phyloP scores from a whole-genome alignment of 2,113 vertebrate species.

The Onychorhynchus coronatus region DNA sequence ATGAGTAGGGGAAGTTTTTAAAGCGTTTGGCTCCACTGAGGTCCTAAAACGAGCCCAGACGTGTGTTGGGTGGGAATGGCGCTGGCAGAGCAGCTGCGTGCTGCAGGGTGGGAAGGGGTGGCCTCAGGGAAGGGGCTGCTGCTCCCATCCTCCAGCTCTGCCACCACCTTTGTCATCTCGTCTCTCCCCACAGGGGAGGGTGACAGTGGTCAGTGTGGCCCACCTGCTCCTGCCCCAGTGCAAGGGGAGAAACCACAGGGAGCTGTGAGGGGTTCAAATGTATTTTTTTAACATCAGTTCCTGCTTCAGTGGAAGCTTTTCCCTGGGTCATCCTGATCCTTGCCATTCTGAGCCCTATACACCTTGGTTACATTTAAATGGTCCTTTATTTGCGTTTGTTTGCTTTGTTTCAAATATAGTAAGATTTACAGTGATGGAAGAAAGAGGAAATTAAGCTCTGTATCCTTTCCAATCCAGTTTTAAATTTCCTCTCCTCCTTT shows the following conservation, averaged over 20 bases:
- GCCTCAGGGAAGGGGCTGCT: not conserved
- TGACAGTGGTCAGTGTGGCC: not conserved
- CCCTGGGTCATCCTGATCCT: not conserved
- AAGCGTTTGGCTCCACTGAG: not conserved
- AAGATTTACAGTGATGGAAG: not conserved
- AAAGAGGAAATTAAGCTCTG: not conserved
- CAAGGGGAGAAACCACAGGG: accelerated
- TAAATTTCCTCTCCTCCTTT: not conserved
- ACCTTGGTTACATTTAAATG: not conserved
- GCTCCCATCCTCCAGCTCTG: not conserved
- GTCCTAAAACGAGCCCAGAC: not conserved
- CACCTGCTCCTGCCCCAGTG: not conserved
- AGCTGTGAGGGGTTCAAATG: not conserved
- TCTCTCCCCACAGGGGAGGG: not conserved
- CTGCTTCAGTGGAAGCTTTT: not conserved
- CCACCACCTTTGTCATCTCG: not conserved
- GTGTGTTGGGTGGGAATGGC: not conserved
- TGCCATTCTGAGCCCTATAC: not conserved
- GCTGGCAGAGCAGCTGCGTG: not conserved
- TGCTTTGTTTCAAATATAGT: not conserved
- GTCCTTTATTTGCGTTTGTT: not conserved
- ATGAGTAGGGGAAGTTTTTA: not conserved
- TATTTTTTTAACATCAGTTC: not conserved
- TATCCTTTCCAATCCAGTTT: not conserved
- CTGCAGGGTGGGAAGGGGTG: not conserved